Evolutionary conservation across 2,888 invertebrate species (phyloP).

Genomic region (Dolomedes plantarius): DNA sequence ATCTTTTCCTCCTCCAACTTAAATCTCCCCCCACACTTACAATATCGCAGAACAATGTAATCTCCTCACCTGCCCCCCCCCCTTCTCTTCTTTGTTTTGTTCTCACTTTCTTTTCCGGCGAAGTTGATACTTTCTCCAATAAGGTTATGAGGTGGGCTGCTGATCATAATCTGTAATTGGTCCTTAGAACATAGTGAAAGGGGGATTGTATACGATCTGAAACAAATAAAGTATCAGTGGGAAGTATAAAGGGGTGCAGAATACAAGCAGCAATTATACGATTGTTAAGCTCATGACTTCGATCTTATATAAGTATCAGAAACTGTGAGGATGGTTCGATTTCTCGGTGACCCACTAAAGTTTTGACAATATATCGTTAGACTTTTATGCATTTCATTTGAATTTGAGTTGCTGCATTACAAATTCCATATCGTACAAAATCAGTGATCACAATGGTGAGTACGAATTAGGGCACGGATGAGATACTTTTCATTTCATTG

Average conservation of each 20-base stretch:
- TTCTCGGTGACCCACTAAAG: too few species aligned
- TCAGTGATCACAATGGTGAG: too few species aligned
- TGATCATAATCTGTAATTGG: constrained; percentile 26
- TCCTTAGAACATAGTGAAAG: neutral
- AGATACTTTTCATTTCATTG: too few species aligned
- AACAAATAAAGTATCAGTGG: neutral
- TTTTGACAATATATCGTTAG: too few species aligned
- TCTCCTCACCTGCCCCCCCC: constrained; percentile 13
- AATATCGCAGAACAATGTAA: constrained; percentile 39
- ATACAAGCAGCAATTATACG: neutral
- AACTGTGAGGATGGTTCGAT: too few species aligned
- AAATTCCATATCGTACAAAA: too few species aligned
- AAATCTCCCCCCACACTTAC: constrained; percentile 17
- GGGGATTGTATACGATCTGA: neutral
- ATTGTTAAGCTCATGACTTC: neutral
- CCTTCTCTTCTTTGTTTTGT: constrained; percentile 37
- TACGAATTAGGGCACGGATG: too few species aligned
- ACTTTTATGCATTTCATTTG: too few species aligned
- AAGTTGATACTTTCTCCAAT: constrained; percentile 37
- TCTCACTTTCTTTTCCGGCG: constrained; percentile 45
- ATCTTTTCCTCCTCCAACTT: constrained; percentile 17
- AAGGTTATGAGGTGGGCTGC: constrained; percentile 48
- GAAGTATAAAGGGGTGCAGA: neutral
- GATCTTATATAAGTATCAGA: too few species aligned
- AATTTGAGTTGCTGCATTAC: too few species aligned